Conservation (phyloP, 2,797 vertebrate species). For the Coregonus sp. region DNA sequence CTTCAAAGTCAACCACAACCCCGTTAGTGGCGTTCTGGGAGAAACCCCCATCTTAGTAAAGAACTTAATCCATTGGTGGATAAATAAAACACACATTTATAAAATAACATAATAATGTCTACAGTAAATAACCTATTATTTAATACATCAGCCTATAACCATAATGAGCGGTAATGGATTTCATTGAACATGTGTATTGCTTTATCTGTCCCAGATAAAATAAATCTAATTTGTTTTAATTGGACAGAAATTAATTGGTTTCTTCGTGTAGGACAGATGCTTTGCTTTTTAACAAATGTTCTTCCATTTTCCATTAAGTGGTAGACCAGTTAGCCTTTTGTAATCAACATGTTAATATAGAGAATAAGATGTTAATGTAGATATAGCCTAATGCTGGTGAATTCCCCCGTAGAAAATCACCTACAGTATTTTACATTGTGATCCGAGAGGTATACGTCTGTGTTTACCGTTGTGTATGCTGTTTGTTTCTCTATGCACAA, state of each 20-base stretch:
- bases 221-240: conserved; percentile 27
- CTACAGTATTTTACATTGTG: not conserved
- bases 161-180: not conserved
- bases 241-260: conserved; percentile 25
- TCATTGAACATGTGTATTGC: not conserved
- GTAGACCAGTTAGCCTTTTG: not conserved
- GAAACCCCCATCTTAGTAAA: not conserved
- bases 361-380: not conserved
- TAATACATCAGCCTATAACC: not conserved
- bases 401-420: not conserved
- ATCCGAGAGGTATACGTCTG: too few relatives aligned
- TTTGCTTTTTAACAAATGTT: not conserved
- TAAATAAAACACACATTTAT: not conserved
- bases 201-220: not conserved
- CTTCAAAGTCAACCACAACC: not conserved
- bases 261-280: conserved; percentile 26
- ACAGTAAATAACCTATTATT: conserved; percentile 14
- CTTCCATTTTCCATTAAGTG: not conserved
- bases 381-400: not conserved
- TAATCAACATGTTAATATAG: not conserved
- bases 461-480: not conserved
- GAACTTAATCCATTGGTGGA: not conserved
- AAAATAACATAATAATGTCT: not conserved
- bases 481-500: not conserved
- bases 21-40: conserved; percentile 2